Evolutionary conservation across 2,797 vertebrate species (phyloP).

Genomic region (Anolis apletophallus): DNA sequence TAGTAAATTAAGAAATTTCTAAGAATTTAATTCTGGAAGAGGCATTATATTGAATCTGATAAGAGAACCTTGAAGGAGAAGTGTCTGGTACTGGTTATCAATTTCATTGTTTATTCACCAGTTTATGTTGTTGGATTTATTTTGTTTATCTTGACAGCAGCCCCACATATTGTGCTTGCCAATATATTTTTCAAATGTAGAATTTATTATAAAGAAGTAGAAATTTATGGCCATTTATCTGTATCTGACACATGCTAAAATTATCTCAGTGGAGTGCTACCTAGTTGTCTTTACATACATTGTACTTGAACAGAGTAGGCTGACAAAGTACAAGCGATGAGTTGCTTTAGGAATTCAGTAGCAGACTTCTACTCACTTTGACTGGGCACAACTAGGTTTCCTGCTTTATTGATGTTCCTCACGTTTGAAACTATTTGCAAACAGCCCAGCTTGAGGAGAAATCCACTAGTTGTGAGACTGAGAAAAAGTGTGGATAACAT

Average conservation of each 20-base stretch:
- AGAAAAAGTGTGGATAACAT: not conserved
- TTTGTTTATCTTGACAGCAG: not conserved
- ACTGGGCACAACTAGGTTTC: not conserved
- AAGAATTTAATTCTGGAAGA: not conserved
- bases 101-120: not conserved
- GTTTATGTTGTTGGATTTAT: not conserved
- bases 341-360: not conserved
- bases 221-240: not conserved
- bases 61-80: not conserved
- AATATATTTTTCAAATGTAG: not conserved
- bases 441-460: too few relatives aligned
- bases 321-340: not conserved
- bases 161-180: not conserved
- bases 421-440: not conserved
- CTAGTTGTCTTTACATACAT: not conserved
- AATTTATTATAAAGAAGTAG: not conserved
- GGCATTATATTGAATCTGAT: not conserved
- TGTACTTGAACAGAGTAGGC: not conserved
- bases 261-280: not conserved
- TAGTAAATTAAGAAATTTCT: not conserved
- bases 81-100: not conserved
- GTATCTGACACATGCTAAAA: not conserved
- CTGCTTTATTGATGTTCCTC: not conserved
- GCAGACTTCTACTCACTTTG: not conserved
- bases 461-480: too few relatives aligned